phyloP scores from a whole-genome alignment of 2,888 invertebrate species.

The Adelognathus sp. region DNA sequence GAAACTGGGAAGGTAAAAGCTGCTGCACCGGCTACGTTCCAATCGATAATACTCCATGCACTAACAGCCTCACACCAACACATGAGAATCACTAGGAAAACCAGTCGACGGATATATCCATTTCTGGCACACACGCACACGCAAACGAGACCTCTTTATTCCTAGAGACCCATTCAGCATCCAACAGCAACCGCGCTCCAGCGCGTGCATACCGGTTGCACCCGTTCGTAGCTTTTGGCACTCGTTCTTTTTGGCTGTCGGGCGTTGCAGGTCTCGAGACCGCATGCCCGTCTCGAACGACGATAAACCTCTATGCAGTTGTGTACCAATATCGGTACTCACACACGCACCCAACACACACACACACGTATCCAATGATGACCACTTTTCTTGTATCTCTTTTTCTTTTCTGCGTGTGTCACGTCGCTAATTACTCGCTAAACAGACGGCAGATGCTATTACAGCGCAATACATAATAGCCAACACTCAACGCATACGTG shows the following conservation, averaged over 20 bases:
- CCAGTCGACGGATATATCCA: slow-evolving; percentile 52
- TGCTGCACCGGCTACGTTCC: slow-evolving; percentile 47
- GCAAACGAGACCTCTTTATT: slow-evolving; percentile 32
- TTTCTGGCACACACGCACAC: slow-evolving; percentile 29
- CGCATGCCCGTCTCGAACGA: slow-evolving; percentile 41
- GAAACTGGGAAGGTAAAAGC: slow-evolving; percentile 59
- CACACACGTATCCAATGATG: background rate
- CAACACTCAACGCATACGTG: slow-evolving; percentile 11
- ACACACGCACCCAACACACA: background rate
- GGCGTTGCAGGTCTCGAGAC: slow-evolving; percentile 29
- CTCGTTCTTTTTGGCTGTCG: slow-evolving; percentile 45
- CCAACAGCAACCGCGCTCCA: slow-evolving; percentile 44
- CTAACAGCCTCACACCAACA: too few relatives aligned
- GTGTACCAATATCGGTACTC: too few relatives aligned
- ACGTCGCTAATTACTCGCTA: slow-evolving; percentile 36
- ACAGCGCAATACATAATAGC: slow-evolving; percentile 16
- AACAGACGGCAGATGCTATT: slow-evolving; percentile 32
- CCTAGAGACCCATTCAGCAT: slow-evolving; percentile 27
- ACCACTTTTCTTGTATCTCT: background rate
- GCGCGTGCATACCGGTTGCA: slow-evolving; percentile 59
- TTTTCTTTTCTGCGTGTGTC: background rate
- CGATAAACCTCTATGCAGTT: slow-evolving; percentile 40
- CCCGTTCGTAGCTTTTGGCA: slow-evolving; percentile 56
- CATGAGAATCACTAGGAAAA: too few relatives aligned
- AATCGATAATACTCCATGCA: slow-evolving; percentile 47